Evolutionary conservation across 2,797 vertebrate species (phyloP), one percentile per base, ranked within the genome.

Genomic region (Artibeus lituratus): DNA sequence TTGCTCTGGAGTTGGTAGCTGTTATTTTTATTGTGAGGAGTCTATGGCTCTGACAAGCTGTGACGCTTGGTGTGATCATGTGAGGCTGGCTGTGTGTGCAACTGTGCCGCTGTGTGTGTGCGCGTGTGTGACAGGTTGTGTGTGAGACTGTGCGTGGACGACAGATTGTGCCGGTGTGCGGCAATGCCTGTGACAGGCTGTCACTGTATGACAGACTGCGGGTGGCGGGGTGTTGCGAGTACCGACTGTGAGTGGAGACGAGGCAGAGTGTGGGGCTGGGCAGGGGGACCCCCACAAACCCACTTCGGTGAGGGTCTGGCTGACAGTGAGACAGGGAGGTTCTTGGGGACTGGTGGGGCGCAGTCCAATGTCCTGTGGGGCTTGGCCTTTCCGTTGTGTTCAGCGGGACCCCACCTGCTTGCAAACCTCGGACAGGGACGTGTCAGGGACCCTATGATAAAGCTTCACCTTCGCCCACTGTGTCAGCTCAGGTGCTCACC

Each of bases 161-260:
- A 97, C 96, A 97, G 97, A 96, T 97, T 97, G 97, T 97, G 97
- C 96, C 97, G 97, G 97, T 97, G 97, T 96, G 96, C 95, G 87
- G 97, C 94, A 51, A 90, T 95, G 97, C 94, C 95, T 97, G 95
- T 97, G 97, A 97, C 96, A 97, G 96, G 95, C 97, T 96, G 95
- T 96, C 96, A 96, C 94, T 86, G 73, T 44, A 87, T 92, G 96
- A 96, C 97, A 97, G 97, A 97, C 97, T 98, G 96, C 93, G 96
- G 95, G 97, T 97, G 97, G 97, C 77, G 93, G 97, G 96, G 97
- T 97, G 97, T 96, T 95, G 97, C 85, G 35, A 95, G 96, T 94
- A 92, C 72, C 47, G 97, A 97, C 96, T 97, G 92, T 95, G 96
- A 96, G 97, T 91, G 86, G 90, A 90, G 93, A 97, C 84, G 96